phyloP scores from a whole-genome alignment of 2,888 invertebrate species.

The Drosophila longiperda region DNA sequence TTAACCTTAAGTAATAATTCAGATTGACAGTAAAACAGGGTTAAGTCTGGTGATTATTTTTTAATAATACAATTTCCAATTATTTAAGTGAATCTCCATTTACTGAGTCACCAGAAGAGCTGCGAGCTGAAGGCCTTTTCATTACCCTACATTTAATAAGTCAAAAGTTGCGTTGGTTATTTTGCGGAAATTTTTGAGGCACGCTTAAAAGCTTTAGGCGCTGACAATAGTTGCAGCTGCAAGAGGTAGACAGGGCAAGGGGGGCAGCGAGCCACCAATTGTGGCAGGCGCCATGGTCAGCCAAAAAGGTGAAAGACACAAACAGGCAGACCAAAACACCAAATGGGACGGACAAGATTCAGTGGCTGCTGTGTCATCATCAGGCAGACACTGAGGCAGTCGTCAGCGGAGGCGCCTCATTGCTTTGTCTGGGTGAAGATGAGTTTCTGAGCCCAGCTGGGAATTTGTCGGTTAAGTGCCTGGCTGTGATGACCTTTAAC shows the following conservation, averaged over 20 bases:
- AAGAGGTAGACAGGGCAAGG: not conserved
- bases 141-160: slow-evolving; percentile 39
- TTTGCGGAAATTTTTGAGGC: slow-evolving; percentile 59
- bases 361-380: slow-evolving; percentile 72
- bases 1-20: not conserved
- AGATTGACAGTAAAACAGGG: not conserved
- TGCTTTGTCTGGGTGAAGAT: slow-evolving; percentile 3
- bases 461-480: slow-evolving; percentile 34
- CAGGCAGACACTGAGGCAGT: slow-evolving; percentile 7
- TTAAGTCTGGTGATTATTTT: too few species aligned
- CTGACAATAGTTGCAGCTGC: slow-evolving; percentile 34
- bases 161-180: slow-evolving; percentile 23
- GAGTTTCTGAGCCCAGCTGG: slow-evolving; percentile 8
- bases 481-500: slow-evolving; percentile 69
- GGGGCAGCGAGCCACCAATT: slow-evolving; percentile 29
- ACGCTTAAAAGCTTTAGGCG: slow-evolving; percentile 53
- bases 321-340: slow-evolving; percentile 11
- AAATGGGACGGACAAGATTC: slow-evolving; percentile 31
- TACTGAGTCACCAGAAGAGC: not conserved
- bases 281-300: slow-evolving; percentile 75
- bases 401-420: not conserved
- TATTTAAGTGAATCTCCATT: not conserved
- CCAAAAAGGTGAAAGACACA: slow-evolving; percentile 72
- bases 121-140: not conserved
- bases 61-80: not conserved